Base-by-base conservation (phyloP, 2,113 vertebrate species). In the Salvator merianae region DNA sequence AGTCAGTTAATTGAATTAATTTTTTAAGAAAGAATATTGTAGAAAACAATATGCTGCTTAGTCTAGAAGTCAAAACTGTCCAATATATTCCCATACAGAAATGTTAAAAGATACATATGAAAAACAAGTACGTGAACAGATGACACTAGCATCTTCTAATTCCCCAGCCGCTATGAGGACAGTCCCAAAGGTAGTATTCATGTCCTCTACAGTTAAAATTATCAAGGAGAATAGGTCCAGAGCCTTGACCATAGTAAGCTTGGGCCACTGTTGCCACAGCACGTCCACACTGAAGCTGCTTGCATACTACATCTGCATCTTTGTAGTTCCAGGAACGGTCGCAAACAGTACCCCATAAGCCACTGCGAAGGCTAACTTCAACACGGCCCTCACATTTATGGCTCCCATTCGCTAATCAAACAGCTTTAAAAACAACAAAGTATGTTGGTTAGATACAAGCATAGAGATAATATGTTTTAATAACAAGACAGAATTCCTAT, bases 71-170 rank as follows among this genome's bases (percentile, higher is more conserved):
- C 8, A 10, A 74, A 63, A 72, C 50, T n/a, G 7, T 30, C 72
- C 55, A 62, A 66, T 36, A 66, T 34, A 26, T 13, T 9, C 14
- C 2, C 26, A 50, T 12, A 30, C 13, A 65, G 12, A 12, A 34
- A 14, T 13, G 6, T 62, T 43, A 81, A 74, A 76, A 30, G 30
- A 59, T 40, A 14, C 30, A 34, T 66, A 83, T 38, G n/a, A 53
- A 24, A 76, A 53, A 68, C 38, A 68, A 8, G 2, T 76, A 84
- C 82, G 73, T 77, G 73, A 77, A 69, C 82, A 84, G 32, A 84
- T 84, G 4, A 77, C 82, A 55, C 82, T 40, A 55, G 73, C 62
- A 40, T 69, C 73, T 38, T 77, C 63, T 2, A 6, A 24, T 43
- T n/a, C 73, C 43, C 73, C 73, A 77, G 34, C 32, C 73, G 7